phyloP scores from a whole-genome alignment of 2,113 vertebrate genomes.

The Ivindomyrus marchei region DNA sequence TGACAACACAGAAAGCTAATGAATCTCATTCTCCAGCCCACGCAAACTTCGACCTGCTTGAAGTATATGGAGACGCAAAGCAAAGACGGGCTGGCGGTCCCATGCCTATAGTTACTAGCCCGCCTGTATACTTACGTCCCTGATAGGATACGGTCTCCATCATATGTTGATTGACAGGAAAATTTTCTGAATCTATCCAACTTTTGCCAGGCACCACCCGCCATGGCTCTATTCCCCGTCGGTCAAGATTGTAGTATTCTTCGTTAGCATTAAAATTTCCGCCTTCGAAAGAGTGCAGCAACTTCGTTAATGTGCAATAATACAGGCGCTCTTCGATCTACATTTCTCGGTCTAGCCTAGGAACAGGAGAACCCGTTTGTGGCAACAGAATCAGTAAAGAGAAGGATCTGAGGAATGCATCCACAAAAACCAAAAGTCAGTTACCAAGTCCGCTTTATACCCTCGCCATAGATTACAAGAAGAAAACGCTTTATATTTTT shows the following conservation, averaged over 20 bases:
- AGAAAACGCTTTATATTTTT: constrained; percentile 99
- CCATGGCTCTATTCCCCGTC: constrained; percentile 18
- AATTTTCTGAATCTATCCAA: not conserved
- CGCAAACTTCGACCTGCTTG: not conserved
- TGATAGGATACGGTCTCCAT: constrained; percentile 71
- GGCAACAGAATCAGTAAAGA: constrained; percentile 91
- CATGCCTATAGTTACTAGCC: not conserved
- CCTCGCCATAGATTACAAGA: constrained; percentile 87
- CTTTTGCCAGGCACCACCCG: constrained; percentile 27
- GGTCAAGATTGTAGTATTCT: constrained; percentile 23
- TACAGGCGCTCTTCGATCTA: constrained; percentile 44
- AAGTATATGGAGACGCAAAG: not conserved
- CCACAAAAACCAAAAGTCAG: constrained; percentile 99
- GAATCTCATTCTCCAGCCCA: not conserved
- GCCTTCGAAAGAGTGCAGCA: constrained; percentile 32
- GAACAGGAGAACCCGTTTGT: constrained; percentile 95
- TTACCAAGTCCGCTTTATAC: constrained; percentile 84
- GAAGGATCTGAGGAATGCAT: constrained; percentile 94
- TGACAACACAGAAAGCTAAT: not conserved
- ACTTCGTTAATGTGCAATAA: constrained; percentile 27
- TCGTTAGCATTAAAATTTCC: constrained; percentile 9
- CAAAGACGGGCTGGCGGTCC: not conserved
- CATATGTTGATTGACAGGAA: constrained; percentile 71
- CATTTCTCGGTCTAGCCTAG: constrained; percentile 72
- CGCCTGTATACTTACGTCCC: constrained; percentile 76